These are phyloP conservation scores for Mormyrus lacerda DNA, from an alignment of 2,113 vertebrate genomes.

Conservation along the genomic window DNA sequence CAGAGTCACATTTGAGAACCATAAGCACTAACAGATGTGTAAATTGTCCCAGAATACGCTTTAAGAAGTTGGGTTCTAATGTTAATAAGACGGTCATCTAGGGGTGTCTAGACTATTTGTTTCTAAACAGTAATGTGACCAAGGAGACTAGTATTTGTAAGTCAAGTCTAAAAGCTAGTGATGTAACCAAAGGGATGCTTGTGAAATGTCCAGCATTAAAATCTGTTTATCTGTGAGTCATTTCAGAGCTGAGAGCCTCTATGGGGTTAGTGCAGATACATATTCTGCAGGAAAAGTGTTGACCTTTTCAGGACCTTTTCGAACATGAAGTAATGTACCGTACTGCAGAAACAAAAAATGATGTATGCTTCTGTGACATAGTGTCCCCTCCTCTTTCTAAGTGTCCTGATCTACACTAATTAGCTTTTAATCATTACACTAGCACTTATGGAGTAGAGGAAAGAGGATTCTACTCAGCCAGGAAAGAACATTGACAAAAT, in stretches of 20 bases:
- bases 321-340: background rate
- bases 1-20: background rate
- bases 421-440: background rate
- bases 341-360: background rate
- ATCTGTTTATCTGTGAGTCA: background rate
- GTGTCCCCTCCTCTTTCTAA: background rate
- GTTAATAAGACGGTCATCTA: background rate
- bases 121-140: background rate
- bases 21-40: background rate
- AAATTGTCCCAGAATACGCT: background rate
- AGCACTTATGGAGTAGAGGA: background rate
- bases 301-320: background rate
- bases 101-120: background rate
- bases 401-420: background rate
- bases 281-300: background rate
- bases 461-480: background rate
- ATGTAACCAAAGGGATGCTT: background rate
- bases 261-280: background rate
- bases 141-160: background rate
- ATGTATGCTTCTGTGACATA: background rate
- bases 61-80: background rate
- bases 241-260: background rate
- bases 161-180: background rate
- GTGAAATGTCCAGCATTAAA: background rate
- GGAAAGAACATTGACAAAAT: background rate